Percentiles rank a stretch among this genome's conserved stretches.
Evolutionary conservation across 2,888 invertebrate genomes (phyloP).

Genomic region (Leptinotarsa rubiginosa): DNA sequence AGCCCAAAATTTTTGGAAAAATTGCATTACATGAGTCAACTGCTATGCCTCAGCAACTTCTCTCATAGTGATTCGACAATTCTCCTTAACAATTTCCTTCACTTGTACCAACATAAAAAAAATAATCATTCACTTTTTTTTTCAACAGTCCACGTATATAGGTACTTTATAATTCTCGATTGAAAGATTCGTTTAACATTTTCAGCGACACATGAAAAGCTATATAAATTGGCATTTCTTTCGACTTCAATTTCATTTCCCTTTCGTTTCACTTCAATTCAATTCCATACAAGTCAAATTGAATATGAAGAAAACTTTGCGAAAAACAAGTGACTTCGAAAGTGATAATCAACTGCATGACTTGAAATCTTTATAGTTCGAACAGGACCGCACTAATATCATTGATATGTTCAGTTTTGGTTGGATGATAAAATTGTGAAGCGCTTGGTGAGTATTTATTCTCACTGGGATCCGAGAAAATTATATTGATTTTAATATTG

Average conservation of each 20-base stretch:
- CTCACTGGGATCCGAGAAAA: no score
- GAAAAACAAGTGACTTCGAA: slow-evolving; percentile 37
- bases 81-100: no score
- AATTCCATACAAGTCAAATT: slow-evolving; percentile 29
- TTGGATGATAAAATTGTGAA: no score
- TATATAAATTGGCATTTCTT: background rate
- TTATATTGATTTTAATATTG: no score
- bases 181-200: background rate
- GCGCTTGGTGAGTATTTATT: no score
- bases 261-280: slow-evolving; percentile 25
- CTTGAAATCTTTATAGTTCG: slow-evolving; percentile 35
- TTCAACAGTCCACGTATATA: no score
- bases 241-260: slow-evolving; percentile 27
- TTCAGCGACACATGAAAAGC: background rate
- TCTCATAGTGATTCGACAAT: no score
- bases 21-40: no score
- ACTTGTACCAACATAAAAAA: no score
- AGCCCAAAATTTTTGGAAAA: no score
- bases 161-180: background rate
- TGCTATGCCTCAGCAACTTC: no score
- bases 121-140: no score
- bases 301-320: slow-evolving; percentile 42
- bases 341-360: slow-evolving; percentile 46
- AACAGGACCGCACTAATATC: background rate
- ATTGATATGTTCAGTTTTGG: background rate